phyloP scores from a whole-genome alignment of 2,888 invertebrate genomes.

The Drosophila koepferae region DNA sequence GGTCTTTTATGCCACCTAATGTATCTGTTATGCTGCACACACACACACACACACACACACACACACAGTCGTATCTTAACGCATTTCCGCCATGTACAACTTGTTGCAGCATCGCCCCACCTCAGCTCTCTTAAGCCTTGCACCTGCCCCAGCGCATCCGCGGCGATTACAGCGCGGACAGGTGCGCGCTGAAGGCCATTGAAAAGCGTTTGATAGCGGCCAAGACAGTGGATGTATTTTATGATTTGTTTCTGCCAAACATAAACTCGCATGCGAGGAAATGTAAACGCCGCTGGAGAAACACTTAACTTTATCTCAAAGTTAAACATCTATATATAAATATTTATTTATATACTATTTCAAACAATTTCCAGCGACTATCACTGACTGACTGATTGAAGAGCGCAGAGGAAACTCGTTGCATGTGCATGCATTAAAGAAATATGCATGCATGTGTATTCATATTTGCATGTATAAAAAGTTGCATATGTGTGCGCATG shows the following conservation, averaged over 20 bases:
- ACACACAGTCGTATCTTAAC: slow-evolving; percentile 15
- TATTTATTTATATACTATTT: slow-evolving; percentile 14
- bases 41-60: background rate
- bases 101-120: slow-evolving; percentile 10
- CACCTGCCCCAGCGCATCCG: slow-evolving; percentile 5
- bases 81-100: slow-evolving; percentile 59
- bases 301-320: slow-evolving; percentile 29
- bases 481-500: too few species aligned
- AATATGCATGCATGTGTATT: background rate
- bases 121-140: background rate
- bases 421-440: background rate
- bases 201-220: slow-evolving; percentile 63
- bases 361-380: background rate
- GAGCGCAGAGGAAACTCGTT: background rate
- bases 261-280: slow-evolving; percentile 33
- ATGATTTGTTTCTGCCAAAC: slow-evolving; percentile 60
- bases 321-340: slow-evolving; percentile 23
- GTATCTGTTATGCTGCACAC: slow-evolving; percentile 20
- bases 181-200: slow-evolving; percentile 65
- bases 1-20: slow-evolving; percentile 47
- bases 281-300: slow-evolving; percentile 26
- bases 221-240: slow-evolving; percentile 50
- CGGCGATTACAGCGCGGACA: slow-evolving; percentile 51
- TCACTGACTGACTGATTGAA: background rate
- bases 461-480: too few species aligned